Evolutionary conservation across 2,113 vertebrate species (phyloP).

Genomic region (Tenrec ecaudatus): DNA sequence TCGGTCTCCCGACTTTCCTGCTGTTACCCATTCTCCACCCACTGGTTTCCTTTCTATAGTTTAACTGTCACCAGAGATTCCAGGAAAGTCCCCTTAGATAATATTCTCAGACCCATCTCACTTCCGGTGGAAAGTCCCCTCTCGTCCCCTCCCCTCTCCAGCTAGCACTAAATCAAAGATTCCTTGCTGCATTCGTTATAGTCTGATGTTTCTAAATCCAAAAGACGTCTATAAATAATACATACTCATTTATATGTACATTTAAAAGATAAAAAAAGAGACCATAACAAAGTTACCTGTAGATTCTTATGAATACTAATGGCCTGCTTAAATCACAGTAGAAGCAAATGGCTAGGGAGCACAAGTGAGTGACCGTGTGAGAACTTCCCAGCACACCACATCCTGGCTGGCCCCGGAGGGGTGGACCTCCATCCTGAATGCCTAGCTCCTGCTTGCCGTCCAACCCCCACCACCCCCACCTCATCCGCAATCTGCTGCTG

Average conservation of each 20-base stretch:
- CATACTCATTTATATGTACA: constrained; percentile 78
- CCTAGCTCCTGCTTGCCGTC: too few relatives aligned
- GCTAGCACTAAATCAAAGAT: constrained; percentile 63
- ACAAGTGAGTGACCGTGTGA: not conserved
- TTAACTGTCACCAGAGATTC: not conserved
- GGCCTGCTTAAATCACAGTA: not conserved
- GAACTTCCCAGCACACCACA: not conserved
- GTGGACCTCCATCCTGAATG: not conserved
- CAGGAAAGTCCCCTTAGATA: constrained; percentile 47
- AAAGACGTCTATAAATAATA: constrained; percentile 80
- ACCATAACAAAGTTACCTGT: constrained; percentile 69
- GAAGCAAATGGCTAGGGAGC: not conserved
- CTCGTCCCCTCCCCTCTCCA: not conserved
- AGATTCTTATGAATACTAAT: constrained; percentile 66
- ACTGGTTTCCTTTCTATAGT: not conserved
- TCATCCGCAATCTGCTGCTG: constrained; percentile 73
- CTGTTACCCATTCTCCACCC: not conserved
- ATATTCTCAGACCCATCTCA: not conserved
- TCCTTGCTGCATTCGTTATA: constrained; percentile 50
- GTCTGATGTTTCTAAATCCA: constrained; percentile 68
- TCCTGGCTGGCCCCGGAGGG: fast-evolving
- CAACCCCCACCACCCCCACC: constrained; percentile 57
- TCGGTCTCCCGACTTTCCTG: not conserved
- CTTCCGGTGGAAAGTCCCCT: constrained; percentile 15
- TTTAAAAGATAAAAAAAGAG: constrained; percentile 68